A percentile compares a stretch with the other conserved stretches of the same genome.
phyloP scores from a whole-genome alignment of 2,888 invertebrate genomes.

The Argyra leucocephala region DNA sequence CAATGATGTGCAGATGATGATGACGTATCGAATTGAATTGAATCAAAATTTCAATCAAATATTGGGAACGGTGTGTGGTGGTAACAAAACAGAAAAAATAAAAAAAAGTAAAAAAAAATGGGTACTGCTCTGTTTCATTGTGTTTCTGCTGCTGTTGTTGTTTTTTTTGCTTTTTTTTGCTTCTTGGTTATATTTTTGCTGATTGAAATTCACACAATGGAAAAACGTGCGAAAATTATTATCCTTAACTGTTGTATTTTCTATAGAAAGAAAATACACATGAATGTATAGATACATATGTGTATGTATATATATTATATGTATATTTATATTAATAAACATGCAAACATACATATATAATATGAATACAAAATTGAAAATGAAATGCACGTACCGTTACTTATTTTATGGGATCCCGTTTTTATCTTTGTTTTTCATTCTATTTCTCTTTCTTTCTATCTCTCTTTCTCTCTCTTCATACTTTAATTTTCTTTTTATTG shows the following conservation, averaged over 20 bases:
- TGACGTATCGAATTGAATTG: background rate
- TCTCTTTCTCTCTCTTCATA: too few relatives aligned
- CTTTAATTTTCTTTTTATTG: too few relatives aligned
- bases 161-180: background rate
- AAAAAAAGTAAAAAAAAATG: background rate
- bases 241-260: background rate
- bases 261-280: too few relatives aligned
- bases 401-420: too few relatives aligned
- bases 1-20: background rate
- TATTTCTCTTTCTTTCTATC: too few relatives aligned
- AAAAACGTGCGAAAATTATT: constrained; percentile 1
- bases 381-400: too few relatives aligned
- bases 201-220: background rate
- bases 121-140: background rate
- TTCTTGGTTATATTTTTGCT: background rate
- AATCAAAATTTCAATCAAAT: background rate
- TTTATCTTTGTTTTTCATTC: too few relatives aligned
- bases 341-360: too few relatives aligned
- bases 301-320: background rate
- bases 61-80: background rate
- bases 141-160: background rate
- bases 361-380: too few relatives aligned
- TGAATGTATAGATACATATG: too few relatives aligned
- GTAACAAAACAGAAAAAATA: background rate
- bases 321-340: background rate